Evolutionary conservation across 2,888 invertebrate genomes (phyloP).

Genomic region (Serripes groenlandicus): DNA sequence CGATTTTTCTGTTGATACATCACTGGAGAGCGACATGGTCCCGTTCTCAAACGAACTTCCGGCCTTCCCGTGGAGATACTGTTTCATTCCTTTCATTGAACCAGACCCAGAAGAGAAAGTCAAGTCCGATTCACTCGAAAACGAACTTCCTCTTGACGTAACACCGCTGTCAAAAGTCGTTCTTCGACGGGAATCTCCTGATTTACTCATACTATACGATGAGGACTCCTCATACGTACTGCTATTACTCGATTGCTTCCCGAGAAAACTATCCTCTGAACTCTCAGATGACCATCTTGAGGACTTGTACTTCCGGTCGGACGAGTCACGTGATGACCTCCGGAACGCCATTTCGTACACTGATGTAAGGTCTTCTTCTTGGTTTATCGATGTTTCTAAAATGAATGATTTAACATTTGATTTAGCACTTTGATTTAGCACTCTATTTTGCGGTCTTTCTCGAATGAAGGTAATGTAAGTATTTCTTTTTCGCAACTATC

Average conservation of each 20-base stretch:
- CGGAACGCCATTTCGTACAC: conserved; percentile 22
- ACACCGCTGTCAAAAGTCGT: conserved; percentile 59
- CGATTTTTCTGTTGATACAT: conserved; percentile 6
- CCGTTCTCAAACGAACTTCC: conserved; percentile 37
- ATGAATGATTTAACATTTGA: no score
- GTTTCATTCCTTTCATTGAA: conserved; percentile 49
- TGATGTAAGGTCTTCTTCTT: conserved; percentile 13
- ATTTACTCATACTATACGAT: conserved; percentile 3
- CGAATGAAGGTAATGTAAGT: no score
- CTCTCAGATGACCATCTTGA: neutral
- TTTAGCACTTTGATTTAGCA: no score
- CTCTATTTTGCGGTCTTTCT: no score
- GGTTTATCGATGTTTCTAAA: conserved; percentile 12
- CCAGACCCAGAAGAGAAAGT: conserved; percentile 29
- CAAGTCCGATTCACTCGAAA: conserved; percentile 57
- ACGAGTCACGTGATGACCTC: conserved; percentile 19
- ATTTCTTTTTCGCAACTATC: no score
- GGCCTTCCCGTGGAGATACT: conserved; percentile 52
- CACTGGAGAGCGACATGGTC: conserved; percentile 5
- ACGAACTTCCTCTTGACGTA: conserved; percentile 56
- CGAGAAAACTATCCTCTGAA: neutral
- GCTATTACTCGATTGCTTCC: neutral
- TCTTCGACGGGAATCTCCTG: conserved; percentile 26
- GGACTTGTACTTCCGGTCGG: conserved; percentile 3
- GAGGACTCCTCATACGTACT: conserved; percentile 7